Conservation (phyloP, 1,140 invertebrate genomes). For the Leguminivora glycinivorella region DNA sequence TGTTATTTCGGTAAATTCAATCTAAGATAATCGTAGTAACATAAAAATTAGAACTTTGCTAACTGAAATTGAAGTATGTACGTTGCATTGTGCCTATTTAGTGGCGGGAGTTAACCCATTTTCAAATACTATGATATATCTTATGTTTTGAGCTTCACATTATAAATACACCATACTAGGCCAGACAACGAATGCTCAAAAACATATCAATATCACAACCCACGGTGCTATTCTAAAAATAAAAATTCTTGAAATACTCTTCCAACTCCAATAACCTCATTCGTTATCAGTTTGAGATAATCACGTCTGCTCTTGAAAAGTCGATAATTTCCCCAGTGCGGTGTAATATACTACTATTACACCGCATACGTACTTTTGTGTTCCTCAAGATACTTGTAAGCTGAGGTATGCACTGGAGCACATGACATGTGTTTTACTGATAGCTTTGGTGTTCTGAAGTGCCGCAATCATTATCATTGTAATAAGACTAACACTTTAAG, state of each 20-base stretch:
- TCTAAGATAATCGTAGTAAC: no score
- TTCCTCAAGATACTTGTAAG: not conserved
- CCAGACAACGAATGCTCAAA: no score
- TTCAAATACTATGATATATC: no score
- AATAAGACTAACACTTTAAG: not conserved
- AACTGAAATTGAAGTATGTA: no score
- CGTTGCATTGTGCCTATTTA: no score
- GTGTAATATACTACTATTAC: not conserved
- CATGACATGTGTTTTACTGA: conserved; percentile 2
- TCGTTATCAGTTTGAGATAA: conserved; percentile 8
- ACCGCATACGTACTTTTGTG: not conserved
- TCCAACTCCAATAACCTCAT: not conserved
- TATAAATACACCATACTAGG: no score
- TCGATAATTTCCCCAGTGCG: not conserved
- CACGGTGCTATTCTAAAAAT: not conserved
- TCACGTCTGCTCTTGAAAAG: conserved; percentile 13
- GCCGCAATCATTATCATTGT: not conserved
- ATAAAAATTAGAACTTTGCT: no score
- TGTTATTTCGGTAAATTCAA: no score
- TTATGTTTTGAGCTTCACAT: no score
- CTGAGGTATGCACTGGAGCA: not conserved
- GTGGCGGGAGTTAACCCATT: no score
- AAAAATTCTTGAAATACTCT: not conserved
- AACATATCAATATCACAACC: no score
- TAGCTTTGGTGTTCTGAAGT: conserved; percentile 14